Evolutionary conservation across 1,140 invertebrate species (phyloP).

Genomic region (Dolichoris vasculosae): DNA sequence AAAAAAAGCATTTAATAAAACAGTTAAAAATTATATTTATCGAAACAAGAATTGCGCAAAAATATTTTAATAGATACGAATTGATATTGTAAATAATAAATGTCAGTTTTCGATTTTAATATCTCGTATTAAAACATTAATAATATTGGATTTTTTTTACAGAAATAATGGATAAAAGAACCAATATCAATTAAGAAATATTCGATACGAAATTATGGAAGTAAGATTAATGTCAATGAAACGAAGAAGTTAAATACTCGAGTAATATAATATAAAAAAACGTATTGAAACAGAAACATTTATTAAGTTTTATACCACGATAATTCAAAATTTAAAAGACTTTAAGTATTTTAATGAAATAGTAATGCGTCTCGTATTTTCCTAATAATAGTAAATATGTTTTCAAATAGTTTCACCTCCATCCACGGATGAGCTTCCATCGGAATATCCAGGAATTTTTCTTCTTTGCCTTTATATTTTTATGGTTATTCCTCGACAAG

Average conservation of each 20-base stretch:
- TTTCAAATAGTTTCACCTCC: neutral
- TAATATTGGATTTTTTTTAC: neutral
- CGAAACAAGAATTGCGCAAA: too few relatives aligned
- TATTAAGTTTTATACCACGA: too few relatives aligned
- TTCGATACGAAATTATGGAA: neutral
- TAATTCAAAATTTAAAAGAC: too few relatives aligned
- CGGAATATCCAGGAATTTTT: neutral
- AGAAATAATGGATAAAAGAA: neutral
- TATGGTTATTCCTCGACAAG: constrained; percentile 1
- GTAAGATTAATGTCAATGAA: neutral
- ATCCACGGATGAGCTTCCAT: neutral
- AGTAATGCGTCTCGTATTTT: neutral
- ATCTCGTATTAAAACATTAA: neutral
- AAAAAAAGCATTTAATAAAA: too few relatives aligned
- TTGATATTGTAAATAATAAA: too few relatives aligned
- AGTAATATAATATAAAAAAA: neutral
- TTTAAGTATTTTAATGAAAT: neutral
- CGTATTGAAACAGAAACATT: too few relatives aligned
- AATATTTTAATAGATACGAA: too few relatives aligned
- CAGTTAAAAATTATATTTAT: too few relatives aligned
- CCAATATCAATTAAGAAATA: neutral
- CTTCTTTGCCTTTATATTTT: neutral
- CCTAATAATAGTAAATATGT: neutral
- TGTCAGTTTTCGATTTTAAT: neutral
- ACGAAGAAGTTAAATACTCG: neutral